Evolutionary conservation across 2,113 vertebrate genomes (phyloP), one percentile per base, ranked within the genome.

Genomic region (Oxyura jamaicensis): DNA sequence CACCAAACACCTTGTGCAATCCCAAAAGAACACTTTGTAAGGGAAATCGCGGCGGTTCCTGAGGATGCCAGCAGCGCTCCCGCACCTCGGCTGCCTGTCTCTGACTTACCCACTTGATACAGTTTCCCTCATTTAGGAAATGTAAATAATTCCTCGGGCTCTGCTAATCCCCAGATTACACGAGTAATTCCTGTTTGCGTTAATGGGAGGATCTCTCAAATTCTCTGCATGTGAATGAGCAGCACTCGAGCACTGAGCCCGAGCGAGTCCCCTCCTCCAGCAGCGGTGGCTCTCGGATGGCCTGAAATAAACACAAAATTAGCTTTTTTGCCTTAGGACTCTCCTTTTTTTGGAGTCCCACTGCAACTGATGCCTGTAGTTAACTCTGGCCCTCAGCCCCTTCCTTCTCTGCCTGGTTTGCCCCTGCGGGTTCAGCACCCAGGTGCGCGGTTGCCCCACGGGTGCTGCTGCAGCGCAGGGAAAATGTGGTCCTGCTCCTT

Each of bases 111-210:
- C 88, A 23, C 71, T 79, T 14, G 53, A 84, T 90, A 88, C 36
- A 53, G 31, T 89, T 95, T 87, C 88, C 80, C 69, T 88, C 77
- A 42, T 91, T 96, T 94, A 93, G 86, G 92, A 92, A 95, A 91
- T 83, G 88, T 89, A 95, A 97, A 93, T 97, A 93, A 91, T 76
- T 94, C 93, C 91, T 93, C 69, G 80, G 93, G 86, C 88, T 90
- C 90, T 0, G 5, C 69, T 96, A 95, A 97, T 94, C 92, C 94
- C 86, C 36, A 85, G 95, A 93, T 96, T 95, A 96, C 95, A 95
- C 1, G 48, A 29, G 58, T 93, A 96, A 96, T 96, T 96, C 95
- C 88, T 90, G 83, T 76, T 80, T 95, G 92, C 81, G 73, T 96
- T 93, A 86, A 93, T 66, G 83, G 95, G 76, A 93, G 56, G 73